Percentiles rank a stretch among this genome's conserved stretches.
Conservation (phyloP, 2,888 invertebrate species). For the Tenodera sinensis region DNA sequence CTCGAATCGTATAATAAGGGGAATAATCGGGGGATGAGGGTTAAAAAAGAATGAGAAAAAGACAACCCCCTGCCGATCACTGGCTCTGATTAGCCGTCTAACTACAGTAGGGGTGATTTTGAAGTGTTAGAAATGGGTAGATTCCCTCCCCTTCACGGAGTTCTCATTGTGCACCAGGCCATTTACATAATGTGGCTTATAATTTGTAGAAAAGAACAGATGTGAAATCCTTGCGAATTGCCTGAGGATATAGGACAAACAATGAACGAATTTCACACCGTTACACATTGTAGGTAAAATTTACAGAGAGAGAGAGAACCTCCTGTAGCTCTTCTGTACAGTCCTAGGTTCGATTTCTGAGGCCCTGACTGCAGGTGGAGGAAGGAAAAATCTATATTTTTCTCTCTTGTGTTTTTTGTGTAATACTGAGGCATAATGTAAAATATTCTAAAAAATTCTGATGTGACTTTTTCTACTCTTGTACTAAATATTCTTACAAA, state of each 20-base stretch:
- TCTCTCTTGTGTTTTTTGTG: no score
- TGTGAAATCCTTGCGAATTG: not conserved
- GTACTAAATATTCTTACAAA: no score
- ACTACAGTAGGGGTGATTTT: not conserved
- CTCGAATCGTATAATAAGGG: not conserved
- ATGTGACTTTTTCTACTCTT: no score
- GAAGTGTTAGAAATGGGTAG: constrained; percentile 17
- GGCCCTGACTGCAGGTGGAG: no score
- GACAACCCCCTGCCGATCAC: constrained; percentile 14
- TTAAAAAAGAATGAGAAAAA: not conserved
- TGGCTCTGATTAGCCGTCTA: constrained; percentile 17
- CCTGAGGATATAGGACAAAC: not conserved
- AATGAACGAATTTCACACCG: not conserved
- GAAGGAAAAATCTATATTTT: no score
- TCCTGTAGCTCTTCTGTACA: not conserved
- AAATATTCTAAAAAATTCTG: no score
- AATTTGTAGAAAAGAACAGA: not conserved
- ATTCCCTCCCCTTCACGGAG: not conserved
- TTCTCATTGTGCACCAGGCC: not conserved
- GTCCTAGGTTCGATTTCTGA: no score
- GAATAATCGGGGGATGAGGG: not conserved
- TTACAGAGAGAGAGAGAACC: not conserved
- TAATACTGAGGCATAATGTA: no score
- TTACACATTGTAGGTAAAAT: not conserved
- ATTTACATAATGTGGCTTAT: constrained; percentile 13